Evolutionary conservation across 2,113 vertebrate genomes (phyloP).

Genomic region (Chelonoidis abingdonii): DNA sequence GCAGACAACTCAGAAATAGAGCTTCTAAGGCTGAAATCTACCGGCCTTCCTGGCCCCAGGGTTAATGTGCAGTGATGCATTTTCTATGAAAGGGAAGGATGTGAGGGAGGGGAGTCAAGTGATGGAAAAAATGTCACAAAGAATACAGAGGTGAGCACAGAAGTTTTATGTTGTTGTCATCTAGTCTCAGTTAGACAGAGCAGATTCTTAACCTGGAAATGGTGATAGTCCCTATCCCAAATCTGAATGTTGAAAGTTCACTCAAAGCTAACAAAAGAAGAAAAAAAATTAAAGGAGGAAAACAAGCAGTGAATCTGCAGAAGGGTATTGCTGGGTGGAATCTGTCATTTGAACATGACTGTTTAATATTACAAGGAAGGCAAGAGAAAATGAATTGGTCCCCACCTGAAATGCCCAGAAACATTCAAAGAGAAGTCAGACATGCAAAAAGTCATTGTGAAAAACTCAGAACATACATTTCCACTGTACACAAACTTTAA

Average conservation of each 20-base stretch:
- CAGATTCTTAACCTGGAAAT: not conserved
- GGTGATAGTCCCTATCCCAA: not conserved
- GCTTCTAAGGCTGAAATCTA: not conserved
- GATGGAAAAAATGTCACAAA: not conserved
- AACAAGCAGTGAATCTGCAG: not conserved
- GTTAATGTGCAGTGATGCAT: not conserved
- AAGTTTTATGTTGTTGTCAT: not conserved
- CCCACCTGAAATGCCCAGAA: not conserved
- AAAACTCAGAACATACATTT: not conserved
- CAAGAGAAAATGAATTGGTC: not conserved
- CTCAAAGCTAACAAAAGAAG: not conserved
- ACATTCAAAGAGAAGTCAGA: not conserved
- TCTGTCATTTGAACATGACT: fast-evolving
- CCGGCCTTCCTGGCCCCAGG: not conserved
- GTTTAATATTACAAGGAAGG: not conserved
- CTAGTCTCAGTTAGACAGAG: not conserved
- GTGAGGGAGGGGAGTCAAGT: not conserved
- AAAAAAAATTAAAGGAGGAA: not conserved
- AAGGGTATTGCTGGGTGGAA: not conserved
- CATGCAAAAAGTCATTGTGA: not conserved
- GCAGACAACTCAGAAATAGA: not conserved
- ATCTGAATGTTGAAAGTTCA: not conserved
- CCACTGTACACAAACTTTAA: not conserved
- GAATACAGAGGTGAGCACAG: fast-evolving
- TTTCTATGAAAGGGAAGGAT: not conserved